These are phyloP conservation scores for Neogobius melanostomus DNA, from an alignment of 2,113 vertebrate genomes.

Conservation along the genomic window DNA sequence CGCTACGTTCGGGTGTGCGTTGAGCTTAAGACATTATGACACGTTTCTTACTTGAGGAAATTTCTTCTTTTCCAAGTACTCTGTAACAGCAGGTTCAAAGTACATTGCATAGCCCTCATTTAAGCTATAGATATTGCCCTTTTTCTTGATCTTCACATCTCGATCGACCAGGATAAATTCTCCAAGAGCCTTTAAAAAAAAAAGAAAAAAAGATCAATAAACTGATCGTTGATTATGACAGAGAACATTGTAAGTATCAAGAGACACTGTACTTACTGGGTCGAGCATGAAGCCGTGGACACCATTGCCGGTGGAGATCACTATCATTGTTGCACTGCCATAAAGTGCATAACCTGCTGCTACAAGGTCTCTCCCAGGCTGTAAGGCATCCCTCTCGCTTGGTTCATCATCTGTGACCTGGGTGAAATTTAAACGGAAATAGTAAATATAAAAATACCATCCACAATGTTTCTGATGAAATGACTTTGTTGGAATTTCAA, in stretches of 20 bases:
- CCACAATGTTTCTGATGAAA: not conserved
- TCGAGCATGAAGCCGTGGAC: constrained; percentile 98
- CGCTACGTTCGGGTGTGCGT: not conserved
- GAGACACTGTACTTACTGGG: constrained; percentile 77
- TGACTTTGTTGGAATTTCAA: not conserved
- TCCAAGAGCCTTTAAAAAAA: constrained; percentile 79
- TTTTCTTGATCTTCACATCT: constrained; percentile 89
- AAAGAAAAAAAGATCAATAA: not conserved
- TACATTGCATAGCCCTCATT: constrained; percentile 90
- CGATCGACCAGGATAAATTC: constrained; percentile 94
- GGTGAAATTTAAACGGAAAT: not conserved
- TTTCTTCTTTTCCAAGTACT: constrained; percentile 90
- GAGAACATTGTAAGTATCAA: not conserved
- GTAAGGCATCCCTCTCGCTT: constrained; percentile 85
- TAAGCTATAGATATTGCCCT: constrained; percentile 89
- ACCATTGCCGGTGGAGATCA: constrained; percentile 83
- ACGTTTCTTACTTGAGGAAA: constrained; percentile 82
- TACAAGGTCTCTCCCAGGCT: constrained; percentile 86
- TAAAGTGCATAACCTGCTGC: constrained; percentile 93
- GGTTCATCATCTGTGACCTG: constrained; percentile 81
- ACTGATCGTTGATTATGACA: not conserved
- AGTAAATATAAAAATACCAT: not conserved
- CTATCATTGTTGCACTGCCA: constrained; percentile 94
- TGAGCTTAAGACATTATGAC: not conserved
- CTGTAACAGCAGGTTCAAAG: constrained; percentile 83